Percentiles rank a stretch among this genome's conserved stretches.
These are phyloP conservation scores for Porites lobata DNA, from an alignment of 92 coral and sea anemone species.

Conservation along the genomic window DNA sequence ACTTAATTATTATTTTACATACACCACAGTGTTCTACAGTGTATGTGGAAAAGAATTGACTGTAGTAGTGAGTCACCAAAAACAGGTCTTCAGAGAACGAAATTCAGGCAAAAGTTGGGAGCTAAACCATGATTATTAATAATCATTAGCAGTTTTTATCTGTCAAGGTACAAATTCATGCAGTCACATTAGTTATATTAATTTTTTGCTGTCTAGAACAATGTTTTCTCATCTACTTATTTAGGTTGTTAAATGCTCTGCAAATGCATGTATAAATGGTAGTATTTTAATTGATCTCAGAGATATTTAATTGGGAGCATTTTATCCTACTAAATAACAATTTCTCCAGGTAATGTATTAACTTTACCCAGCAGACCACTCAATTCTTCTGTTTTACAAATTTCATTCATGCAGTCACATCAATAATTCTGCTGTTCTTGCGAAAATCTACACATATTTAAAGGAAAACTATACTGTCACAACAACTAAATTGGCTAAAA, in stretches of 20 bases:
- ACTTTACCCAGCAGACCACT: too few relatives aligned
- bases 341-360: too few relatives aligned
- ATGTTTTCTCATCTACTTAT: neutral
- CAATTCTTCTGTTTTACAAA: too few relatives aligned
- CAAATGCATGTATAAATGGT: neutral
- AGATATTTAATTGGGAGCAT: too few relatives aligned
- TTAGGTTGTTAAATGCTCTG: neutral
- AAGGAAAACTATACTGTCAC: neutral
- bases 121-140: neutral
- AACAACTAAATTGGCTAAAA: too few relatives aligned
- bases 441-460: neutral
- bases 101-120: neutral
- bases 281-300: too few relatives aligned
- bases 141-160: slow-evolving; percentile 16
- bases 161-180: slow-evolving; percentile 45
- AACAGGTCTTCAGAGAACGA: neutral
- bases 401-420: neutral
- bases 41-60: neutral
- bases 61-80: neutral
- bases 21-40: neutral
- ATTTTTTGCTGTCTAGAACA: neutral
- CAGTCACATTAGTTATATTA: neutral
- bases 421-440: neutral
- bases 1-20: neutral
- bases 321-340: too few relatives aligned